Evolutionary conservation across 1,140 invertebrate genomes (phyloP), one percentile per base, ranked within the genome.

Genomic region (Cecropterus lyciades): DNA sequence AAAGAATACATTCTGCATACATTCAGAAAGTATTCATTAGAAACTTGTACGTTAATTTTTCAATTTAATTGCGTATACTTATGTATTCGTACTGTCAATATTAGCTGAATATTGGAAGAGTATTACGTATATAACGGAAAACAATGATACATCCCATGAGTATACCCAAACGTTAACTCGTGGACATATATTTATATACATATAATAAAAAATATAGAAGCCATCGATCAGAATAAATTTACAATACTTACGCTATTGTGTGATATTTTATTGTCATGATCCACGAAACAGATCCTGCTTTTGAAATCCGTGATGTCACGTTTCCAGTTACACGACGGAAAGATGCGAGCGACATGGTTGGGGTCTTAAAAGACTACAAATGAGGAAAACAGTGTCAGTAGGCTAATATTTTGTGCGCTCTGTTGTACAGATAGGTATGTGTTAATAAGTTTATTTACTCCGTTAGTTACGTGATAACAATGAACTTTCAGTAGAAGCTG

Each of bases 231-330:
- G 10, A 40, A 40, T 40, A 45, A 45, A 45, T 43, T 45, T 16
- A 45, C 4, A 3, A 10, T 10, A 20, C 10, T 46, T 46, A 46
- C 45, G 5, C 16, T 46, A 46, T 46, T 17, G 15, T 46, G 8
- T 46, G 15, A 17, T 46, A 43, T 46, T 46, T 46, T 46, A 17
- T 46, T 46, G 45, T 46, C n/a, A 40, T 57, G 40, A 45, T 59
- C 1, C 40, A 59, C 37, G 33, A 45, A 24, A 59, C 56, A 49
- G 63, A 74, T 65, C 70, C 51, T 68, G 72, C 52, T 59, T 82
- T 79, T 67, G 67, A 66, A 57, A 65, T 70, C 14, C 60, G 59
- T 74, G 75, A 80, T 77, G 74, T 83, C 79, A 83, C 65, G 56
- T 65, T 73, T 63, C 57, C 20, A 64, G 65, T 71, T 65, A 65